Evolutionary conservation across 2,113 vertebrate genomes (phyloP), one percentile per base, ranked within the genome.

Genomic region (Mola mola): DNA sequence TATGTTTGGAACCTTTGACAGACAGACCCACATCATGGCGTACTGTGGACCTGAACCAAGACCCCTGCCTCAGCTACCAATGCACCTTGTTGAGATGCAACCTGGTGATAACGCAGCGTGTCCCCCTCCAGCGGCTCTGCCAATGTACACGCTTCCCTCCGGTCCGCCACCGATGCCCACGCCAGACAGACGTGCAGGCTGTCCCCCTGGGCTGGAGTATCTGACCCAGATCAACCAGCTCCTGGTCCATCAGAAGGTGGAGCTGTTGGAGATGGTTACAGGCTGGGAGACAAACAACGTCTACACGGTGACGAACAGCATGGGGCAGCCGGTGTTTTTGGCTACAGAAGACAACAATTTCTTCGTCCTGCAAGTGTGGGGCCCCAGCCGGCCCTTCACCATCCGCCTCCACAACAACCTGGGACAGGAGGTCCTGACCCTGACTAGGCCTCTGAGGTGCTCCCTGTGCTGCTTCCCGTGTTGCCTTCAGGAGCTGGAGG

Each of bases 221-320:
- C 77, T 85, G 34, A 68, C 47, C 17, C 78, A 96, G 93, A 65
- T 95, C 70, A 92, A 96, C 72, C 92, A 78, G 70, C 89, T 96
- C 37, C 93, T 96, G 59, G 90, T 96, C 81, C 93, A 96, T 63
- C 94, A 96, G 83, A 92, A 94, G 61, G 89, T 94, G 51, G 91
- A 95, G 2, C 81, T 96, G 61, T 90, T 93, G 29, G 94, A 94
- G 93, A 93, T 87, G 49, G 0, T 95, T 16, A 74, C 42, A 29
- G 88, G 89, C 42, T 94, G 91, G 89, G 93, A 95, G 89, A 91
- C 83, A 15, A 89, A 48, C 28, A 96, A 94, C 71, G 91, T 84
- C 56, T 95, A 95, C 0, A 84, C 92, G 53, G 83, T 96, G 8
- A 95, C 92, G 79, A 95, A 95, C 24, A 75, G 77, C 0, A 8